Percentiles rank a stretch among this genome's conserved stretches.
Evolutionary conservation across 2,113 vertebrate genomes (phyloP).

Genomic region (Festucalex cinctus): DNA sequence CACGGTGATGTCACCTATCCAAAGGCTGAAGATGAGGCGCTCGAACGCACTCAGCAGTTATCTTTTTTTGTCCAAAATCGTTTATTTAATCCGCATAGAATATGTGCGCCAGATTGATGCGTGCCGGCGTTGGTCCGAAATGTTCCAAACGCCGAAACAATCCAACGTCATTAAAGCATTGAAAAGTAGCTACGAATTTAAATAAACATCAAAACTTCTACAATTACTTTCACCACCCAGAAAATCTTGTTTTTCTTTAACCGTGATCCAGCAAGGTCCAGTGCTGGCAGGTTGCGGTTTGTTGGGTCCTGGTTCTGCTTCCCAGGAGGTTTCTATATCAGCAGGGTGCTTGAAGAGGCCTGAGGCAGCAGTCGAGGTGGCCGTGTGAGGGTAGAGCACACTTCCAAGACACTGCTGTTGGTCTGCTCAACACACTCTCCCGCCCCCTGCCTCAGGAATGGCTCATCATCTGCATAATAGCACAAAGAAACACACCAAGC

Average conservation of each 20-base stretch:
- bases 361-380: conserved; percentile 51
- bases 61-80: neutral
- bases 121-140: neutral
- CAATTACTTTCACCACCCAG: conserved; percentile 4
- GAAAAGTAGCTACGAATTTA: neutral
- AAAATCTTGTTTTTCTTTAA: conserved; percentile 21
- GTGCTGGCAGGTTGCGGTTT: conserved; percentile 22
- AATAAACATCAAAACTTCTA: conserved; percentile 10
- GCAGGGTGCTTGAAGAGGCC: conserved; percentile 49
- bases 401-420: conserved; percentile 40
- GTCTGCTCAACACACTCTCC: conserved; percentile 43
- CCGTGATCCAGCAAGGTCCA: conserved; percentile 31
- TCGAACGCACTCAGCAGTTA: neutral
- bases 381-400: conserved; percentile 32
- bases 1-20: neutral
- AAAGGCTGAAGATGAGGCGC: neutral
- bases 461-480: conserved; percentile 32
- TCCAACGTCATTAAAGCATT: neutral
- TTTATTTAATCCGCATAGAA: neutral
- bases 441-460: conserved; percentile 71
- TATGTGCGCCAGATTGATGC: neutral
- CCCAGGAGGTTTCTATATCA: conserved; percentile 69
- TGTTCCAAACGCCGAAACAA: neutral
- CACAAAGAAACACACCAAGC: conserved; percentile 16
- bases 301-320: conserved; percentile 37